Evolutionary conservation across 1,140 invertebrate species (phyloP).

Genomic region (Drosophila nannoptera): DNA sequence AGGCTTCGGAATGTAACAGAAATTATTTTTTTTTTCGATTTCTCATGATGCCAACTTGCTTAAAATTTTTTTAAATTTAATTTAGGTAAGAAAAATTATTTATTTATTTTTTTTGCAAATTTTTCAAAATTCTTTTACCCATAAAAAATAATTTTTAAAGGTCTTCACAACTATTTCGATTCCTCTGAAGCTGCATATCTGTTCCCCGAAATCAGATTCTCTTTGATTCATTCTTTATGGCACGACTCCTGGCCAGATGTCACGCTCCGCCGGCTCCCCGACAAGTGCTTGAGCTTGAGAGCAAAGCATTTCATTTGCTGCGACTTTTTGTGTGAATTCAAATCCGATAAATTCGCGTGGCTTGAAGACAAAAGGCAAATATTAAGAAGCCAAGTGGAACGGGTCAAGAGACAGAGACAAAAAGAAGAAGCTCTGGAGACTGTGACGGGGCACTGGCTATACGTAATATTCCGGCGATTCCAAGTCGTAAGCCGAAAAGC

Average conservation of each 20-base stretch:
- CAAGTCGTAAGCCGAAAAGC: slow-evolving; percentile 27
- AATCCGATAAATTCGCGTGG: slow-evolving; percentile 32
- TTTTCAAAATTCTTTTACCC: too few species aligned
- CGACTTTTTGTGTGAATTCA: neutral
- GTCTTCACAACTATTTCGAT: too few species aligned
- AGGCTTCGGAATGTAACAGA: too few species aligned
- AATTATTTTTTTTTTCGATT: too few species aligned
- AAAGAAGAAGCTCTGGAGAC: slow-evolving; percentile 37
- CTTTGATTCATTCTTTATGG: slow-evolving; percentile 1
- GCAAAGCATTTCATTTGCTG: slow-evolving; percentile 28
- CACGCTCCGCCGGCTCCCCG: slow-evolving; percentile 9
- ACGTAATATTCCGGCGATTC: slow-evolving; percentile 32
- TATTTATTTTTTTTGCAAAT: too few species aligned
- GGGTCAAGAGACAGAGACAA: slow-evolving; percentile 46
- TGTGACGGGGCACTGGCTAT: slow-evolving; percentile 27
- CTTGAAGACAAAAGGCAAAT: slow-evolving; percentile 15
- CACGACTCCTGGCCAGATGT: slow-evolving; percentile 21
- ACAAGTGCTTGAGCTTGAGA: slow-evolving; percentile 38
- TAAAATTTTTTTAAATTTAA: too few species aligned
- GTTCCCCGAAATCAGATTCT: neutral
- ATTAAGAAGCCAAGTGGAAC: slow-evolving; percentile 20
- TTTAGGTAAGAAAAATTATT: too few species aligned
- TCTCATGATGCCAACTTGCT: too few species aligned
- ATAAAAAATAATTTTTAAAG: too few species aligned
- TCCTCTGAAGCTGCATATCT: too few species aligned